These are phyloP conservation scores for Myotis vivesi DNA, from an alignment of 2,797 vertebrate species.

Conservation along the genomic window DNA sequence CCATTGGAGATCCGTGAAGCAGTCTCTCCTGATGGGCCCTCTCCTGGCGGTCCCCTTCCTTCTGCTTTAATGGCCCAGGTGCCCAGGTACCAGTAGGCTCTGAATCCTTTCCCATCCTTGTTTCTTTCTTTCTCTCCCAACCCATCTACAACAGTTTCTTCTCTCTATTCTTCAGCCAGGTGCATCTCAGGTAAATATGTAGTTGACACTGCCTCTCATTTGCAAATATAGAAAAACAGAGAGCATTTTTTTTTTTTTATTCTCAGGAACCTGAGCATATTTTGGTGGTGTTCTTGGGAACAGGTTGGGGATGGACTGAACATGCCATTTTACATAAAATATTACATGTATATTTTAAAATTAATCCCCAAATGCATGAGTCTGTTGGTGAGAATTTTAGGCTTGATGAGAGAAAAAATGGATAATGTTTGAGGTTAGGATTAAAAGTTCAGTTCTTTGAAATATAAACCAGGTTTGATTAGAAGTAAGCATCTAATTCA, in stretches of 20 bases:
- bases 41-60: rapidly evolving
- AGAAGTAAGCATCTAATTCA: not conserved
- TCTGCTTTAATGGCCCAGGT: not conserved
- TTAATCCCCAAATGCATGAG: not conserved
- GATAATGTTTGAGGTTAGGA: not conserved
- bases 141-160: not conserved
- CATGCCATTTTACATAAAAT: not conserved
- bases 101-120: too few species aligned
- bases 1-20: rapidly evolving
- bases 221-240: not conserved
- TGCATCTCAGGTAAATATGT: not conserved
- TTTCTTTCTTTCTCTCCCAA: not conserved
- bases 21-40: rapidly evolving
- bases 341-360: not conserved
- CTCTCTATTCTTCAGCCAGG: not conserved
- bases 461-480: not conserved
- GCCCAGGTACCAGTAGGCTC: not conserved
- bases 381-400: not conserved
- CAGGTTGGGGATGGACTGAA: not conserved
- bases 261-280: not conserved
- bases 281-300: not conserved
- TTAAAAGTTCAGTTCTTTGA: not conserved
- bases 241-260: not conserved
- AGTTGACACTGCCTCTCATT: not conserved
- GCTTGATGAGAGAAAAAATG: not conserved